These are phyloP conservation scores for Siniperca knerii DNA, from an alignment of 2,113 vertebrate species.

Conservation along the genomic window DNA sequence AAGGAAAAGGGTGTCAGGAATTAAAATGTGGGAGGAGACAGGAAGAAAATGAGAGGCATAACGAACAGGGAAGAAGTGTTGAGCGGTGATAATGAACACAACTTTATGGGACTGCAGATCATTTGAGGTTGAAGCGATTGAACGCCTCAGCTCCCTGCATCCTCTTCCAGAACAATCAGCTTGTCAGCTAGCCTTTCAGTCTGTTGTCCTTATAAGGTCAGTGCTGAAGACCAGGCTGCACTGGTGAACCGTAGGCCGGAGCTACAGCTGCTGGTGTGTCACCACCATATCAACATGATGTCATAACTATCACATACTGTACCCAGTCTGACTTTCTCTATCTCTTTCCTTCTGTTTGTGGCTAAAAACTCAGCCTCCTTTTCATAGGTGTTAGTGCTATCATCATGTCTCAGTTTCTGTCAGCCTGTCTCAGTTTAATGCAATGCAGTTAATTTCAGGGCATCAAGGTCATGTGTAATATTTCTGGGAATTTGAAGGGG, in stretches of 20 bases:
- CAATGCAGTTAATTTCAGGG: background rate
- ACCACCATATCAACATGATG: conserved; percentile 55
- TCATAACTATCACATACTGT: conserved; percentile 45
- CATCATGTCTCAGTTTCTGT: background rate
- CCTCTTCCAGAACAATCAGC: conserved; percentile 19
- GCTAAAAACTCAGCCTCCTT: background rate
- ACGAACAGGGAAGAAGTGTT: conserved; percentile 32
- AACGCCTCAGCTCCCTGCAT: background rate
- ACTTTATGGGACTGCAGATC: conserved; percentile 17
- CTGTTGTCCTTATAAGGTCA: conserved; percentile 75
- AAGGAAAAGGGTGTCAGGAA: conserved; percentile 3
- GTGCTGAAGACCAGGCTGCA: conserved; percentile 22
- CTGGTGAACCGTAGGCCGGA: conserved; percentile 25
- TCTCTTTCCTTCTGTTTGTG: conserved; percentile 25
- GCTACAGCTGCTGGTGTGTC: conserved; percentile 63
- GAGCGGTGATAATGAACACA: conserved; percentile 21
- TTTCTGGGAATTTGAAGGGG: background rate
- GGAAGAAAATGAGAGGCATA: conserved; percentile 37
- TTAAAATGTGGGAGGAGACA: conserved; percentile 35
- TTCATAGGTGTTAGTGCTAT: conserved; percentile 6
- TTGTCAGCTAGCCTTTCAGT: conserved; percentile 31
- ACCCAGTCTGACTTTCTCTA: conserved; percentile 26
- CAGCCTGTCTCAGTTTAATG: too few relatives aligned
- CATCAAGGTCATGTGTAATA: background rate
- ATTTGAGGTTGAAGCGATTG: conserved; percentile 13